phyloP scores from a whole-genome alignment of 2,113 vertebrate species.

The Paralichthys olivaceus region DNA sequence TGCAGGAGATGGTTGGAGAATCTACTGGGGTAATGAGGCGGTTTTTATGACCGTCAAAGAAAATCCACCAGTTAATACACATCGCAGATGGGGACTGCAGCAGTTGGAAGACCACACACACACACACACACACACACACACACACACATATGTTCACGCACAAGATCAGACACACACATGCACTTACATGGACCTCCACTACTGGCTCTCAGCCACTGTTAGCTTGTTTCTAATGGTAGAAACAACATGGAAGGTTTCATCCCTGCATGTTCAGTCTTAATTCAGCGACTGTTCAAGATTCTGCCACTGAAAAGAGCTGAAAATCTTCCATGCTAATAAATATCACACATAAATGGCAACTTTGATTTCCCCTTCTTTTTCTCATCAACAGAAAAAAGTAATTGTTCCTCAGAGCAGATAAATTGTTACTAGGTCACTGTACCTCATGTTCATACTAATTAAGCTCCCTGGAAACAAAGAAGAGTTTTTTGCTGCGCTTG shows the following conservation, averaged over 20 bases:
- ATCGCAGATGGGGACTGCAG: constrained; percentile 51
- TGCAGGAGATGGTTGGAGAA: constrained; percentile 14
- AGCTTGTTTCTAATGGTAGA: neutral
- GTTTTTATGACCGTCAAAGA: constrained; percentile 51
- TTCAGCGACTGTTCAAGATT: neutral
- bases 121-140: constrained; percentile 3
- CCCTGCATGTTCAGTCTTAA: constrained; percentile 13
- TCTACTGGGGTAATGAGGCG: constrained; percentile 44
- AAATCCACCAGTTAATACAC: constrained; percentile 52
- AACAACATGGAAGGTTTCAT: constrained; percentile 39
- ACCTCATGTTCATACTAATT: neutral
- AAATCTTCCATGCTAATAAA: neutral
- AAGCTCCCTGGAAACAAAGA: neutral
- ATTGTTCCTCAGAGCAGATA: neutral
- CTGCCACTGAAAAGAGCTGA: neutral
- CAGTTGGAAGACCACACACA: constrained; percentile 10
- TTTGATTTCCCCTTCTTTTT: neutral
- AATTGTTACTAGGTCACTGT: neutral
- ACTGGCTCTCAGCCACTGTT: neutral
- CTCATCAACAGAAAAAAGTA: neutral
- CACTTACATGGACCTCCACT: neutral
- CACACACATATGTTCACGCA: neutral
- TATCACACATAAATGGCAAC: neutral
- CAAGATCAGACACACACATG: constrained; percentile 1
- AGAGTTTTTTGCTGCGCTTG: neutral